Evolutionary conservation across 2,797 vertebrate species (phyloP), one percentile per base, ranked within the genome.

Genomic region (Alosa sapidissima): DNA sequence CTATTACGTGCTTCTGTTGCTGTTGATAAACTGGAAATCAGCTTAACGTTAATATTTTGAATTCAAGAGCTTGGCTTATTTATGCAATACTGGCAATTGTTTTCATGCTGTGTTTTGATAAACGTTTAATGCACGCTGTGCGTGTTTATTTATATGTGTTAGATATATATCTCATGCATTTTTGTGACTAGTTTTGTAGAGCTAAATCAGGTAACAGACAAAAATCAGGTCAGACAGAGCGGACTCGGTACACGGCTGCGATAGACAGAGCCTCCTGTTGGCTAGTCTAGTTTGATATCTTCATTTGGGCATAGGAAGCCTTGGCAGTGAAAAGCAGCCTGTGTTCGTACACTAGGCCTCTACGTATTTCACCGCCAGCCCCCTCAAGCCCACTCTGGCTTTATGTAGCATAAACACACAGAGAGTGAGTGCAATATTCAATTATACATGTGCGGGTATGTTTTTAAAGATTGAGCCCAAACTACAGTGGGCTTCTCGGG

Each of bases 211-310:
- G 72, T 47, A n/a, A 78, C 36, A 78, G 41, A 78, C 72, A 78
- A 47, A 78, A 78, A 78, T 78, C 72, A 78, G 72, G 36, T 78
- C 72, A 51, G 52, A 82, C 84, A 82, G 49, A 41, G 11, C 58
- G 81, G 87, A 89, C 84, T 88, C 68, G 84, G 86, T 82, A 68
- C 85, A 83, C 86, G 87, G 84, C 81, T 81, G 86, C 45, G 81
- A 88, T 81, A 68, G 58, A 83, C 62, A 84, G 54, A 72, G 60
- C 62, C 68, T 82, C 86, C 81, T 82, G 47, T 85, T 86, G 85
- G 81, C 75, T 78, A 78, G 82, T 87, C 84, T 84, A 65, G 33
- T 48, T 84, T 65, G 60, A 86, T 87, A 85, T 84, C 83, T 84
- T 72, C 81, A 85, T 24, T 36, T 81, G 83, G 78, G 83, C 81